Percentiles rank a stretch among this genome's conserved stretches.
Evolutionary conservation across 2,113 vertebrate species (phyloP).

Genomic region (Phalacrocorax aristotelis): DNA sequence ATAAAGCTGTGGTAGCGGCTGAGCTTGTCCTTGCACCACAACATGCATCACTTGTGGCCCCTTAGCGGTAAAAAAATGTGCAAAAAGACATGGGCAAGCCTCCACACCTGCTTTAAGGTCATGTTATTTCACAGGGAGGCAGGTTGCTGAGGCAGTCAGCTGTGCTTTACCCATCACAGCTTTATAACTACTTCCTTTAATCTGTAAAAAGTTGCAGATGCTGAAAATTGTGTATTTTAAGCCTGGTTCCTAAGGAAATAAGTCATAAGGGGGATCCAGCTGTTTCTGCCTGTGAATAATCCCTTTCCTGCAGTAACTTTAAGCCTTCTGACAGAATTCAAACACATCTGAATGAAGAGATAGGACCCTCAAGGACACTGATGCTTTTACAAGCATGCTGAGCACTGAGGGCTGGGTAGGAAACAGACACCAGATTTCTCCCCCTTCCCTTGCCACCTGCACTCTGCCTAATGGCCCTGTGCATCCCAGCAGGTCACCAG

Average conservation of each 20-base stretch:
- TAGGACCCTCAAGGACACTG: neutral
- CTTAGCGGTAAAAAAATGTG: neutral
- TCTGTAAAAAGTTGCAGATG: neutral
- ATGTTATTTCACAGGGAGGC: neutral
- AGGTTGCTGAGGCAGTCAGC: neutral
- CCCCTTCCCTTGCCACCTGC: neutral
- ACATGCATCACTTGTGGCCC: neutral
- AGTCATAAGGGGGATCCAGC: neutral
- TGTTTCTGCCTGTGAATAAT: neutral
- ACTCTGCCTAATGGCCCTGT: accelerated
- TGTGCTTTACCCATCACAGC: neutral
- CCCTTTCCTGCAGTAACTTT: neutral
- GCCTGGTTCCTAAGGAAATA: neutral
- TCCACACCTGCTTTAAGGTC: neutral
- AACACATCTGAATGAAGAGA: neutral
- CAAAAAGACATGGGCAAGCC: neutral
- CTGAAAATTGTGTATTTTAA: neutral
- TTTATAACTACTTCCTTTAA: neutral
- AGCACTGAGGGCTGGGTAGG: neutral
- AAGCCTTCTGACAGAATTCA: neutral
- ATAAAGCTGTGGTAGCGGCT: neutral
- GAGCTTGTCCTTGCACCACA: neutral
- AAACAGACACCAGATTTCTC: neutral
- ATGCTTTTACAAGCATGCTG: neutral
- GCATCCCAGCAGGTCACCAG: neutral